These are phyloP conservation scores for Fukomys damarensis DNA, from an alignment of 2,113 vertebrate species.

Conservation along the genomic window DNA sequence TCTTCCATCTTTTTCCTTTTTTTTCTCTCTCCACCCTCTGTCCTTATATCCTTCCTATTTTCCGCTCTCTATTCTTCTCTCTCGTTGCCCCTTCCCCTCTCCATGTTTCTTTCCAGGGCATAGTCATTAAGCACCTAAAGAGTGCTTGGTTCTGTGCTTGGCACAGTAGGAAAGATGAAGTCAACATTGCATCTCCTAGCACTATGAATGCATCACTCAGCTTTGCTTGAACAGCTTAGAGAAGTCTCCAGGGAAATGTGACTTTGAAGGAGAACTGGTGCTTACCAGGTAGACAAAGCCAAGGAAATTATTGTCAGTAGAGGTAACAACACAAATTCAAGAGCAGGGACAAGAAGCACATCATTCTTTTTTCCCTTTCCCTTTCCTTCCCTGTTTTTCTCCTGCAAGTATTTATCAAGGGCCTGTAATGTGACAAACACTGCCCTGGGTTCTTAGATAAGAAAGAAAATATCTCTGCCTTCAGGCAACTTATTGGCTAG, in stretches of 20 bases:
- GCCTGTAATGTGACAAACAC: neutral
- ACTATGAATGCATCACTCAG: neutral
- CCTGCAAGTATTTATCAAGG: neutral
- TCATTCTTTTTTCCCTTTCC: neutral
- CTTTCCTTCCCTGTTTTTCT: neutral
- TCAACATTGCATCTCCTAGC: neutral
- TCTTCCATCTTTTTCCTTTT: neutral
- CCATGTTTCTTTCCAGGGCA: neutral
- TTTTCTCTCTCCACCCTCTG: neutral
- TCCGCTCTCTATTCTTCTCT: neutral
- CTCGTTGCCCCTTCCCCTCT: neutral
- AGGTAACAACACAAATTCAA: neutral
- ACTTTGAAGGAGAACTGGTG: neutral
- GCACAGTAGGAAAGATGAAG: neutral
- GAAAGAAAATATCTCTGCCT: neutral
- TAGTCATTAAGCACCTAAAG: neutral
- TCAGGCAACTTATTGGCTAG: neutral
- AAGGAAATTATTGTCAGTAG: neutral
- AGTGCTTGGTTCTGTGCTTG: neutral
- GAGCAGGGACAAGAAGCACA: neutral
- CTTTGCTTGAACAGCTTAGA: neutral
- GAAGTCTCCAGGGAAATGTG: neutral
- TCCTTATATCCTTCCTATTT: neutral
- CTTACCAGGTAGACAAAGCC: neutral
- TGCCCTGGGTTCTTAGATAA: neutral